A percentile compares a stretch with the other conserved stretches of the same genome.
Evolutionary conservation across 2,888 invertebrate genomes (phyloP).

Genomic region (Anoplius nigerrimus): DNA sequence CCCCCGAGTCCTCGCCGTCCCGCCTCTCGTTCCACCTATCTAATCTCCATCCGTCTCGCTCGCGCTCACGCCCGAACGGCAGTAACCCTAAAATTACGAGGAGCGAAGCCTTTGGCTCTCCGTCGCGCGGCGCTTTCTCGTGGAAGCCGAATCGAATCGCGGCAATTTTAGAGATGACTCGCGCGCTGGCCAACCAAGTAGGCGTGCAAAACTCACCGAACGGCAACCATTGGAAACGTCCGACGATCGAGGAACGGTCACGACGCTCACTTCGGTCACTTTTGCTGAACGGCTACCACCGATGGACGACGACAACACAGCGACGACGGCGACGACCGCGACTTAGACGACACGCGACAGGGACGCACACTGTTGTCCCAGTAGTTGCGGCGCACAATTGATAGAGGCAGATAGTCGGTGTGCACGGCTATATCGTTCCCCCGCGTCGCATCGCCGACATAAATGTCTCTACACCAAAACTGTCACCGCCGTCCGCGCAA

Average conservation of each 20-base stretch:
- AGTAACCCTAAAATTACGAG: background rate
- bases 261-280: conserved; percentile 36
- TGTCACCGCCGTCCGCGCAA: background rate
- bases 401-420: background rate
- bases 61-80: background rate
- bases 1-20: too few species aligned
- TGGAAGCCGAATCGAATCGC: background rate
- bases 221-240: conserved; percentile 66
- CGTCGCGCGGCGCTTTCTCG: conserved; percentile 1
- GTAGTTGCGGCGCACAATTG: background rate
- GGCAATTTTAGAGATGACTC: conserved; percentile 30
- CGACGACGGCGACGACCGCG: conserved; percentile 24
- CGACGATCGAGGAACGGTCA: conserved; percentile 46
- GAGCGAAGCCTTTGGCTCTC: background rate
- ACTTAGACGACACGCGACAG: background rate
- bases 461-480: background rate
- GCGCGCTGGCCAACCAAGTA: conserved; percentile 1
- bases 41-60: background rate
- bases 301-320: too few species aligned
- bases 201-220: conserved; percentile 62
- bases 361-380: background rate
- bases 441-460: background rate
- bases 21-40: background rate
- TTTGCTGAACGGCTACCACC: too few species aligned
- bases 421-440: conserved; percentile 26